phyloP scores from a whole-genome alignment of 1,140 invertebrate species.

The Drosophila baimaii region DNA sequence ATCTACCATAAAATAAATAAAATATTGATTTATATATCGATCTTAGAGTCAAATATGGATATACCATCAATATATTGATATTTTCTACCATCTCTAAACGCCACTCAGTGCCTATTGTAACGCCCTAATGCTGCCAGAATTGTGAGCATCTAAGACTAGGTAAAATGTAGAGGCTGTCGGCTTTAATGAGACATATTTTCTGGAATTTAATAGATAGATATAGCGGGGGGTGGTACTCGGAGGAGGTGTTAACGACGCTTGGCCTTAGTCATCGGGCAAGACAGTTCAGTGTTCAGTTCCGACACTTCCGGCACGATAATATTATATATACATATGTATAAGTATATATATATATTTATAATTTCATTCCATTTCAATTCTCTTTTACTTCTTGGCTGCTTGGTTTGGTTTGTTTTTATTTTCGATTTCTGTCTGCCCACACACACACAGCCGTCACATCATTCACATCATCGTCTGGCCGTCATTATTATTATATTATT shows the following conservation, averaged over 20 bases:
- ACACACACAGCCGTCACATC: slow-evolving; percentile 33
- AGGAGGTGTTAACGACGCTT: neutral
- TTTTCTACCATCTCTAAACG: too few relatives aligned
- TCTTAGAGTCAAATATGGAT: too few relatives aligned
- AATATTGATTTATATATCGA: too few relatives aligned
- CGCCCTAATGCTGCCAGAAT: neutral
- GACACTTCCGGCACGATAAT: slow-evolving; percentile 50
- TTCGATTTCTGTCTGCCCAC: slow-evolving; percentile 30
- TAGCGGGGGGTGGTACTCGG: neutral
- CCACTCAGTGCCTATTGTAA: neutral
- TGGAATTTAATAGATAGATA: slow-evolving; percentile 10
- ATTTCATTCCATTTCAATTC: slow-evolving; percentile 48
- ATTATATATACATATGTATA: slow-evolving; percentile 26
- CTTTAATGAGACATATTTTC: slow-evolving; percentile 6
- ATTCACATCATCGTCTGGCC: slow-evolving; percentile 13
- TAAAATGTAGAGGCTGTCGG: slow-evolving; percentile 2
- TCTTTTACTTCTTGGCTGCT: slow-evolving; percentile 16
- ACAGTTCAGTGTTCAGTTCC: slow-evolving; percentile 28
- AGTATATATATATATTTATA: slow-evolving; percentile 21
- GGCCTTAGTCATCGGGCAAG: slow-evolving; percentile 44
- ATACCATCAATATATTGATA: too few relatives aligned
- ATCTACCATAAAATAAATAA: too few relatives aligned
- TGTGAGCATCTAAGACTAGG: neutral
- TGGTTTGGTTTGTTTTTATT: slow-evolving; percentile 33
- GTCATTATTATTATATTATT: slow-evolving; percentile 17